Conservation (phyloP, 1,140 invertebrate species). For the Hestina assimilis region DNA sequence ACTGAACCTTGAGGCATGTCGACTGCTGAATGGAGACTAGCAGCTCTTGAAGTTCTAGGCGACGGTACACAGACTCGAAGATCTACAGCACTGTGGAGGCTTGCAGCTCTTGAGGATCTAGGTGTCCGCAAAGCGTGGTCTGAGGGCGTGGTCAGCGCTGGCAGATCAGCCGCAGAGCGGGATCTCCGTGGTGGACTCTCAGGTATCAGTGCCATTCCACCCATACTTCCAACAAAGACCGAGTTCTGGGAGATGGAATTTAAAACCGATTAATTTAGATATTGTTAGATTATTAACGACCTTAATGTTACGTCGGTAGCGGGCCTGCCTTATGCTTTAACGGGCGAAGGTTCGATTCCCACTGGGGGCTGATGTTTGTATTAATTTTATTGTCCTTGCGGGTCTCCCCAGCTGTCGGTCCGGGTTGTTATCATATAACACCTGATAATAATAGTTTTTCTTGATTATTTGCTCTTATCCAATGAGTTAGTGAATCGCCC, state of each 20-base stretch:
- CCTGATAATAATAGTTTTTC: too few relatives aligned
- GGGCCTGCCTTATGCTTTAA: too few relatives aligned
- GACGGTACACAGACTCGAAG: conserved; percentile 56
- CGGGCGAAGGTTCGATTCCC: too few relatives aligned
- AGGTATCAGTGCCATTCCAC: conserved; percentile 79
- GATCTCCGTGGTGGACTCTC: conserved; percentile 83
- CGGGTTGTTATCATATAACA: too few relatives aligned
- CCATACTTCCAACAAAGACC: conserved; percentile 88
- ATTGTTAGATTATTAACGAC: not conserved
- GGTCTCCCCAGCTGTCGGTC: too few relatives aligned
- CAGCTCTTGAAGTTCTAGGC: conserved; percentile 58
- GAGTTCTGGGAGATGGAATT: conserved; percentile 82
- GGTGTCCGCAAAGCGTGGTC: conserved; percentile 48
- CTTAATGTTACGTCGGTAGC: too few relatives aligned
- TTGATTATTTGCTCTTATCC: too few relatives aligned
- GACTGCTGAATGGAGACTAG: conserved; percentile 59
- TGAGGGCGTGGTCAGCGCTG: conserved; percentile 83
- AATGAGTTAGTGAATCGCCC: too few relatives aligned
- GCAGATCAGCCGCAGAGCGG: conserved; percentile 90
- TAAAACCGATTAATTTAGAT: not conserved
- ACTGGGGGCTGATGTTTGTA: too few relatives aligned
- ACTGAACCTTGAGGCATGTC: conserved; percentile 61
- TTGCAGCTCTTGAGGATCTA: conserved; percentile 61
- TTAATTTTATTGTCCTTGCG: too few relatives aligned
- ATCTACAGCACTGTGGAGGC: conserved; percentile 65